Base-by-base conservation (phyloP, 2,888 invertebrate species). In the Ectemnius lituratus region DNA sequence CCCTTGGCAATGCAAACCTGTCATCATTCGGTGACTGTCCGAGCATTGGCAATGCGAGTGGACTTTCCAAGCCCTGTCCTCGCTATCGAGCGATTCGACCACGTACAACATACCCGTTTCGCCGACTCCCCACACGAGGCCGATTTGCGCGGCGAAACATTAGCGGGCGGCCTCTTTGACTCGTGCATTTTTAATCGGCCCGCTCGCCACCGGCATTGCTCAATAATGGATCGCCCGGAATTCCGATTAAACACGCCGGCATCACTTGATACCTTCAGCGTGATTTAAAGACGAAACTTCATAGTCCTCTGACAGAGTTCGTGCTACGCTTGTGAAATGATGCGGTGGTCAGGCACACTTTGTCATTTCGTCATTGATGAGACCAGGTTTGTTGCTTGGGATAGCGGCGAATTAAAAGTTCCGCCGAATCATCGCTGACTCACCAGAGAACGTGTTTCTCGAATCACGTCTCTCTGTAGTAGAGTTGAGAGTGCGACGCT, bases 361-460 rank as follows among this genome's bases (percentile, higher is more conserved):
- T 14, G n/a, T 16, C 0, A 52, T 58, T 67, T 71, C 62, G 52
- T 52, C 14, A n/a, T 13, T 28, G 46, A 16, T 16, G 52, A 52
- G 16, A 20, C 1, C 52, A 28, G 18, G 23, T 2, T n/a, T 28
- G 28, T 45, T 13, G 18, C 14, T 20, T 8, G 14, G 4, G 52
- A n/a, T 23, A 18, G 49, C 45, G 46, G 27, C 23, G 20, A 23
- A 16, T 57, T 14, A 59, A 67, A 77, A 69, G 66, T 76, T 75
- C 72, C 71, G 70, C 63, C 73, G 81, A 79, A 80, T 81, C 75
- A 64, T 64, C 59, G 60, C 27, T 78, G 80, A 79, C 27, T 81
- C 81, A 74, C 56, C 66, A 45, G 0, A 58, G n/a, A 59, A 49
- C 13, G 23, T 56, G 47, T 76, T 76, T 74, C 5, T 71, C 63